These are phyloP conservation scores for Lasioglossum morio DNA, from an alignment of 2,888 invertebrate species.

Conservation along the genomic window DNA sequence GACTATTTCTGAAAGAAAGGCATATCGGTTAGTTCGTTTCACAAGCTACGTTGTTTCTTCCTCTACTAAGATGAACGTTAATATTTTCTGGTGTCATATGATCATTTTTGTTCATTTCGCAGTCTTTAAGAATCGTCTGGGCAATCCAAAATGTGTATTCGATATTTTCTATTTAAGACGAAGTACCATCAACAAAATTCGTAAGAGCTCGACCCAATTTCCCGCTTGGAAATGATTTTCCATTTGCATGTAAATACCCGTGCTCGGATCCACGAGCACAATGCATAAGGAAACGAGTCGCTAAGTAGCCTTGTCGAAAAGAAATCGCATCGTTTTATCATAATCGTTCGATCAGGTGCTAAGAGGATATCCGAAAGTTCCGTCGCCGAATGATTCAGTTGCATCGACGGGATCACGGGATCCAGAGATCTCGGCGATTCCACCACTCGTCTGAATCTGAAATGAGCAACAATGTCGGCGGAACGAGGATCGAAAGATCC, in stretches of 20 bases:
- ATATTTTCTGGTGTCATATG: too few relatives aligned
- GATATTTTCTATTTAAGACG: background rate
- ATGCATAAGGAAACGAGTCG: background rate
- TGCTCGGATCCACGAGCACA: background rate
- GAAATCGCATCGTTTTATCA: background rate
- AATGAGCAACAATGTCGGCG: background rate
- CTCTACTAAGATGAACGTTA: too few relatives aligned
- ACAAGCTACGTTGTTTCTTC: too few relatives aligned
- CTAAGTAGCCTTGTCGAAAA: background rate
- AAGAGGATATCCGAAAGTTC: background rate
- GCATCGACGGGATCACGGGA: background rate
- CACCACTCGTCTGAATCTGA: background rate
- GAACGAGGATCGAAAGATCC: conserved; percentile 14
- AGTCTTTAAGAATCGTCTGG: background rate
- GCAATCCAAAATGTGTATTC: background rate
- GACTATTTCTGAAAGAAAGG: background rate
- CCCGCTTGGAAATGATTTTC: background rate
- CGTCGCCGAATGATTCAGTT: background rate
- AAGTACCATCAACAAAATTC: background rate
- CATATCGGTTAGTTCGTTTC: background rate
- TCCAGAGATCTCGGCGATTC: background rate
- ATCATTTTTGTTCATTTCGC: too few relatives aligned
- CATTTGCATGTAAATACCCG: background rate
- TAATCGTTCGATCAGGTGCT: background rate
- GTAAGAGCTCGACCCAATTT: background rate